Base-by-base conservation (phyloP, 2,113 vertebrate genomes). In the Ageneiosus marmoratus region DNA sequence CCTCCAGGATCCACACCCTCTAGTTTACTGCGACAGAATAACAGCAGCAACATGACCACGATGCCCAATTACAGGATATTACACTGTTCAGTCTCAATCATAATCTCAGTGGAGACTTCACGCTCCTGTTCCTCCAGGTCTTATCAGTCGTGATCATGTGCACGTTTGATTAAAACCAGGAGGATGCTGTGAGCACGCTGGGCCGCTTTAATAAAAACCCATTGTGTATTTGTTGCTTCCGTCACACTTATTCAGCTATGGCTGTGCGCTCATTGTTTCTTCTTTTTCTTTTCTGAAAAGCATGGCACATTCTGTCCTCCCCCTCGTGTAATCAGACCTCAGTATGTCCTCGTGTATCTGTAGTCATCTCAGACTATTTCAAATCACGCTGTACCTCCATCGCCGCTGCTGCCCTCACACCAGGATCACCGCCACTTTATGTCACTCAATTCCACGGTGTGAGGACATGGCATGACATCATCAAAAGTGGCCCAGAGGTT, bases 41-140 rank as follows among this genome's bases (percentile, higher is more conserved):
- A 90, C 89, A 80, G 84, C 51, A 60, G 78, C 79, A 83, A 50
- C 70, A 72, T 32, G 76, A 51, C 86, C 84, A 50, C 58, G 83
- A 50, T 76, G 67, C 76, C 73, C 86, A 89, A 89, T 91, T 89
- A 89, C 80, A 88, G 86, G 87, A 90, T 84, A 87, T 85, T 81
- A 88, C 87, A 53, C 27, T 73, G 18, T 80, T 62, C 67, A 48
- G 46, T 73, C 72, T 44, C 51, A 73, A 85, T 84, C 72, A 63
- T 70, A 50, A 75, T 82, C 85, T 81, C 55, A 50, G 50, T 24
- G 58, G 48, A 32, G 73, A 15, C 34, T 46, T 46, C 48, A 34
- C 41, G 32, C 55, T 77, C 55, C 74, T 81, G 27, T 53, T 48
- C 53, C 27, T 44, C 16, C 2, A 15, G 18, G 34, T n/a, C 70